These are phyloP conservation scores for Pterophyllum scalare DNA, from an alignment of 2,113 vertebrate genomes.

Conservation along the genomic window DNA sequence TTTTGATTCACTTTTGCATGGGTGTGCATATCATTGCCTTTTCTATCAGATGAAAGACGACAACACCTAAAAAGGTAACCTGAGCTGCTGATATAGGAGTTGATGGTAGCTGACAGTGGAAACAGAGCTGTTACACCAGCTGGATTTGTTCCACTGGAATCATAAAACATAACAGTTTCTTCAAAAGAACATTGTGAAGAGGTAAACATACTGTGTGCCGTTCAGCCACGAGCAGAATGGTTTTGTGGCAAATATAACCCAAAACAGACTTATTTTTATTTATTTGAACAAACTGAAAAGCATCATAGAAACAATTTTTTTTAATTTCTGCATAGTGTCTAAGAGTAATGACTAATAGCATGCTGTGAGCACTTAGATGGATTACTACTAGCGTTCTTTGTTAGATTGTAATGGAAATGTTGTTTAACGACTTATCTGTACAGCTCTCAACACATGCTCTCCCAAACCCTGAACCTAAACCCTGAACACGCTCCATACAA, in stretches of 20 bases:
- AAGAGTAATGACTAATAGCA: neutral
- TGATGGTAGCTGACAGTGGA: neutral
- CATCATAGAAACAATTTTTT: neutral
- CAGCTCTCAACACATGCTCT: constrained; percentile 5
- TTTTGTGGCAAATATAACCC: neutral
- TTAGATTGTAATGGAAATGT: neutral
- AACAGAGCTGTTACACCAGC: constrained; percentile 1
- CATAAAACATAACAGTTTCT: neutral
- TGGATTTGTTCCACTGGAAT: neutral
- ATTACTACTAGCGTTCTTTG: neutral
- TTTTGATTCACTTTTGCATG: neutral
- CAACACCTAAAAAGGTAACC: neutral
- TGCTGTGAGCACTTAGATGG: neutral
- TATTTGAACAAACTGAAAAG: neutral
- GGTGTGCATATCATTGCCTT: neutral
- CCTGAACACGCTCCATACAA: neutral
- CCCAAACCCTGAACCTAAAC: neutral
- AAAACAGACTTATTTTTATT: neutral
- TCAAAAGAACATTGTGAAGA: too few relatives aligned
- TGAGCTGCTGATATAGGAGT: neutral
- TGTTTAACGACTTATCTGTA: neutral
- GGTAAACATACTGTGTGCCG: neutral
- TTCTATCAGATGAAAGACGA: neutral
- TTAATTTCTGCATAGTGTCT: too few relatives aligned
- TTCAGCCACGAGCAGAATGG: neutral